These are phyloP conservation scores for Spisula solida DNA, from an alignment of 2,888 invertebrate species.

Conservation along the genomic window DNA sequence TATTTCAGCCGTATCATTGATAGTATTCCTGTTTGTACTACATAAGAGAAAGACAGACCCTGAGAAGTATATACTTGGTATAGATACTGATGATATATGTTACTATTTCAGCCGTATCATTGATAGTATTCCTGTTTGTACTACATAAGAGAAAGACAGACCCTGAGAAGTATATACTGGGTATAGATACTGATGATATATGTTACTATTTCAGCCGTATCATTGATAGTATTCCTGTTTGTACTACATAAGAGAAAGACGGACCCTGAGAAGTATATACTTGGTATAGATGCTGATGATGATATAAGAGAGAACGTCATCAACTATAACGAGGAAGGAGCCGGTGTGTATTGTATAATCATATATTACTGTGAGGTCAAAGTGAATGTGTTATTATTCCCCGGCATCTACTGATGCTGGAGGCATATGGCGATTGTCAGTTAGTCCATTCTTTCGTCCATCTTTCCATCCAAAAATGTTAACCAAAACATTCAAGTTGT, in stretches of 20 bases:
- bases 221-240: conserved; percentile 93
- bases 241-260: conserved; percentile 90
- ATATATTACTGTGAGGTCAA: too few species aligned
- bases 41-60: conserved; percentile 92
- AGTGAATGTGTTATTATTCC: too few species aligned
- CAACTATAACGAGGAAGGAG: conserved; percentile 99
- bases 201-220: conserved; percentile 72
- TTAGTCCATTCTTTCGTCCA: too few species aligned
- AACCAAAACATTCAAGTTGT: too few species aligned
- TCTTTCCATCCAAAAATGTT: too few species aligned
- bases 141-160: conserved; percentile 92
- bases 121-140: conserved; percentile 93
- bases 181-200: conserved; percentile 93
- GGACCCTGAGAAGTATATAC: conserved; percentile 92
- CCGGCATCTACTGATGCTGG: too few species aligned
- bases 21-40: conserved; percentile 91
- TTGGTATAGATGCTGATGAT: conserved; percentile 98
- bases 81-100: conserved; percentile 90
- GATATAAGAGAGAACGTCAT: conserved; percentile 99
- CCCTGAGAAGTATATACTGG: conserved; percentile 92
- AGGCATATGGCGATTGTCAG: too few species aligned
- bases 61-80: conserved; percentile 94
- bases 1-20: conserved; percentile 88
- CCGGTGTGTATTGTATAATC: conserved; percentile 90
- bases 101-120: conserved; percentile 74